phyloP scores from a whole-genome alignment of 1,140 invertebrate species.

The Pinna nobilis region DNA sequence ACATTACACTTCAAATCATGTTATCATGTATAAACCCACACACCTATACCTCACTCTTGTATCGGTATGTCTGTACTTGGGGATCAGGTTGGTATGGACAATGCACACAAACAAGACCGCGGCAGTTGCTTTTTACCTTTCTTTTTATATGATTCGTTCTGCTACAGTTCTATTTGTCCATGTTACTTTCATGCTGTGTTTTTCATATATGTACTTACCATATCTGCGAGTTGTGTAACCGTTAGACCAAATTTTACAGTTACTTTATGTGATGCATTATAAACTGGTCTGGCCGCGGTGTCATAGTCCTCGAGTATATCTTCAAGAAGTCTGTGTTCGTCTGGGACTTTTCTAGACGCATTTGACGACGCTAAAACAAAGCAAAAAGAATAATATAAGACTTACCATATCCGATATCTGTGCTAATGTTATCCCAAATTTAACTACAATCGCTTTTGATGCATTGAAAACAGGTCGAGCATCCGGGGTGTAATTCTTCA shows the following conservation, averaged over 20 bases:
- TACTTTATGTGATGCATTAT: slow-evolving; percentile 97
- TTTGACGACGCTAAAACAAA: slow-evolving; percentile 16
- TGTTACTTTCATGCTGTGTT: too few relatives aligned
- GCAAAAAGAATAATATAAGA: slow-evolving; percentile 34
- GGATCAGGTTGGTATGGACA: too few relatives aligned
- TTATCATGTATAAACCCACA: too few relatives aligned
- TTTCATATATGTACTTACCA: slow-evolving; percentile 84
- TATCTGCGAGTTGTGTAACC: slow-evolving; percentile 99
- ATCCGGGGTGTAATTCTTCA: slow-evolving; percentile 91
- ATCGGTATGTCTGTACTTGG: too few relatives aligned
- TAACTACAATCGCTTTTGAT: slow-evolving; percentile 66
- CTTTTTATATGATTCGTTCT: too few relatives aligned
- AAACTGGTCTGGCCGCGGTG: slow-evolving; percentile 95
- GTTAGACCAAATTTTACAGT: slow-evolving; percentile 98
- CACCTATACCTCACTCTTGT: too few relatives aligned
- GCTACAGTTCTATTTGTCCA: too few relatives aligned
- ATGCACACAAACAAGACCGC: too few relatives aligned
- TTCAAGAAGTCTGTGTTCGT: slow-evolving; percentile 62
- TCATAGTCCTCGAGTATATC: slow-evolving; percentile 84
- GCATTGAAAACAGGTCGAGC: slow-evolving; percentile 79
- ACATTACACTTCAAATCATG: too few relatives aligned
- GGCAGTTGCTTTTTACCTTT: too few relatives aligned
- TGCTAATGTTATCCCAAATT: slow-evolving; percentile 73
- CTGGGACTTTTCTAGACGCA: slow-evolving; percentile 37
- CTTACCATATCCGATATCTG: slow-evolving; percentile 81